A percentile compares a stretch with the other conserved stretches of the same genome.
Conservation (phyloP, 2,888 invertebrate species). For the Brenthis hecate region DNA sequence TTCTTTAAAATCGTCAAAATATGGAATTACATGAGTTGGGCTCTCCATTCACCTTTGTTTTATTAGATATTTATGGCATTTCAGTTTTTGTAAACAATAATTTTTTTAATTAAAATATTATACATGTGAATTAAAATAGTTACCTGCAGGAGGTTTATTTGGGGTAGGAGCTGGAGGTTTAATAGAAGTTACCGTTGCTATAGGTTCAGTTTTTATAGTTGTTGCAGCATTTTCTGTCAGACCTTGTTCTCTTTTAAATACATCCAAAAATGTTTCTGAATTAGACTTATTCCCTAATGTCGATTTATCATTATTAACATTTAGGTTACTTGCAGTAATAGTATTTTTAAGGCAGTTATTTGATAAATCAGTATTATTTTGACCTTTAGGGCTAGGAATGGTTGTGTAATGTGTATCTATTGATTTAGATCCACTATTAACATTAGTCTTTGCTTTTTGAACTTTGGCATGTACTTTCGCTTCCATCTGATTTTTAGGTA, state of each 20-base stretch:
- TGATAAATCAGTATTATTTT: conserved; percentile 45
- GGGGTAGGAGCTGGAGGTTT: conserved; percentile 57
- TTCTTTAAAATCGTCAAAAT: too few species aligned
- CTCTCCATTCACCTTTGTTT: too few species aligned
- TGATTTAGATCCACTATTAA: conserved; percentile 50
- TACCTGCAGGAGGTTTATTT: conserved; percentile 63
- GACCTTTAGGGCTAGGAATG: conserved; percentile 58
- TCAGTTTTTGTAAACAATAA: neutral
- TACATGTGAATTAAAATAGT: conserved; percentile 4
- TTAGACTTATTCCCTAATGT: conserved; percentile 49
- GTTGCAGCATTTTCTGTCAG: conserved; percentile 40
- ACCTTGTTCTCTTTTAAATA: conserved; percentile 75
- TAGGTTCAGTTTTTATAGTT: conserved; percentile 57
- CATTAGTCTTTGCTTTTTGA: conserved; percentile 58
- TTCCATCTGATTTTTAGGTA: conserved; percentile 48
- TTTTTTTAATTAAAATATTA: neutral
- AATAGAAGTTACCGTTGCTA: conserved; percentile 41
- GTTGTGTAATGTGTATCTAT: conserved; percentile 51
- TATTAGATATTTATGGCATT: neutral
- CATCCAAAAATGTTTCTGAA: conserved; percentile 73
- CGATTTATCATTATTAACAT: conserved; percentile 54
- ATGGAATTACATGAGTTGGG: too few species aligned
- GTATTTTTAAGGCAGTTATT: conserved; percentile 52
- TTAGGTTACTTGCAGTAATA: conserved; percentile 68
- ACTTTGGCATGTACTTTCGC: conserved; percentile 66